These are phyloP conservation scores for Drosophila colorata DNA, from an alignment of 2,888 invertebrate species.

Conservation along the genomic window DNA sequence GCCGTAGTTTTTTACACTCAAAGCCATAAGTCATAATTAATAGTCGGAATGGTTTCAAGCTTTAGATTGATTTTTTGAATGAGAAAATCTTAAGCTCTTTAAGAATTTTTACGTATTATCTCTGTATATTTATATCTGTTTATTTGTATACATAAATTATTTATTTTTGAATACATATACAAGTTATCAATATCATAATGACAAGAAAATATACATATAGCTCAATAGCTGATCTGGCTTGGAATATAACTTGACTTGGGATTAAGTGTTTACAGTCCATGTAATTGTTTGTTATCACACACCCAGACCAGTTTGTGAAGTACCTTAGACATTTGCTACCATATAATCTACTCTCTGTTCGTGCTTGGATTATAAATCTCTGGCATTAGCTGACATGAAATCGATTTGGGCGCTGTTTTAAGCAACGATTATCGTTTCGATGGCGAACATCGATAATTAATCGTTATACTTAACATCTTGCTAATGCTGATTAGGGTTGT, in stretches of 20 bases:
- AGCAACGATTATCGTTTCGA: slow-evolving; percentile 28
- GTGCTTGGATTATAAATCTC: slow-evolving; percentile 6
- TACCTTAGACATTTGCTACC: slow-evolving; percentile 7
- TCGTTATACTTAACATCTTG: slow-evolving; percentile 27
- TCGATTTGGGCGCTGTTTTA: slow-evolving; percentile 24
- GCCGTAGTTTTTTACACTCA: too few relatives aligned
- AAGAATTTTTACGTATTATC: too few relatives aligned
- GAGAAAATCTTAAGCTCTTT: too few relatives aligned
- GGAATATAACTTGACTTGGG: neutral
- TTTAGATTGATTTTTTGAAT: too few relatives aligned
- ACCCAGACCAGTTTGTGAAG: slow-evolving; percentile 24
- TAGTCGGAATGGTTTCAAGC: too few relatives aligned
- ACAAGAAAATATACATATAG: too few relatives aligned
- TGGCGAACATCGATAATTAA: slow-evolving; percentile 47
- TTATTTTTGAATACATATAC: too few relatives aligned
- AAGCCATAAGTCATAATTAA: too few relatives aligned
- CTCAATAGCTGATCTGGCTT: too few relatives aligned
- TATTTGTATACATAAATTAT: too few relatives aligned
- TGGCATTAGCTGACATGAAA: slow-evolving; percentile 18
- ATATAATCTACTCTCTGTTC: neutral
- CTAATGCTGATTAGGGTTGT: slow-evolving; percentile 44
- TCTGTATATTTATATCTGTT: too few relatives aligned
- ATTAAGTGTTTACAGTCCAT: slow-evolving; percentile 13
- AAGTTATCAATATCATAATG: too few relatives aligned
- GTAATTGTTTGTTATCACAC: slow-evolving; percentile 8